These are phyloP conservation scores for Polietes domitor DNA, from an alignment of 2,888 invertebrate species.

Conservation along the genomic window DNA sequence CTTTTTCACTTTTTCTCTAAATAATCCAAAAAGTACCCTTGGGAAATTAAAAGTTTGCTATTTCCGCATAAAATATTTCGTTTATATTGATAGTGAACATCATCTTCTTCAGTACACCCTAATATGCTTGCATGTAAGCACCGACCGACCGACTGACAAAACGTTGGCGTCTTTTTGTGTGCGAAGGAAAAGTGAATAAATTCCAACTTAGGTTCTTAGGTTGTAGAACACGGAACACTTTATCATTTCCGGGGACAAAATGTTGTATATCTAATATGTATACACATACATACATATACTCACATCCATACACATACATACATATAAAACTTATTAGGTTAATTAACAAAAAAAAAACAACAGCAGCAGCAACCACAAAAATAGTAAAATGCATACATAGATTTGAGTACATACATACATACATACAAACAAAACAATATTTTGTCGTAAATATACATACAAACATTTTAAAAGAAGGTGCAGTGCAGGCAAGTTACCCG, in stretches of 20 bases:
- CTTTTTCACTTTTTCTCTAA: too few relatives aligned
- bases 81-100: too few relatives aligned
- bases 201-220: conserved; percentile 61
- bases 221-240: conserved; percentile 56
- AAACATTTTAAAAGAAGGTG: background rate
- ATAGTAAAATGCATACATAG: background rate
- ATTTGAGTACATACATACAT: background rate
- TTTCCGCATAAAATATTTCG: too few relatives aligned
- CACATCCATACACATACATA: background rate
- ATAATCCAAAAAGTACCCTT: too few relatives aligned
- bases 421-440: background rate
- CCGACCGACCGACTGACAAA: background rate
- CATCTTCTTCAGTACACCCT: too few relatives aligned
- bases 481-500: background rate
- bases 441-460: conserved; percentile 13
- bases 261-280: conserved; percentile 13
- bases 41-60: too few relatives aligned
- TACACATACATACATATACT: conserved; percentile 20
- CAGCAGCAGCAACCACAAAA: background rate
- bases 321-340: background rate
- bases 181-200: conserved; percentile 21
- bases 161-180: background rate
- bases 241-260: conserved; percentile 17
- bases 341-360: background rate
- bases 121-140: background rate